Conservation (phyloP, 92 coral and sea anemone genomes). For the Isaurus tuberculatus region DNA sequence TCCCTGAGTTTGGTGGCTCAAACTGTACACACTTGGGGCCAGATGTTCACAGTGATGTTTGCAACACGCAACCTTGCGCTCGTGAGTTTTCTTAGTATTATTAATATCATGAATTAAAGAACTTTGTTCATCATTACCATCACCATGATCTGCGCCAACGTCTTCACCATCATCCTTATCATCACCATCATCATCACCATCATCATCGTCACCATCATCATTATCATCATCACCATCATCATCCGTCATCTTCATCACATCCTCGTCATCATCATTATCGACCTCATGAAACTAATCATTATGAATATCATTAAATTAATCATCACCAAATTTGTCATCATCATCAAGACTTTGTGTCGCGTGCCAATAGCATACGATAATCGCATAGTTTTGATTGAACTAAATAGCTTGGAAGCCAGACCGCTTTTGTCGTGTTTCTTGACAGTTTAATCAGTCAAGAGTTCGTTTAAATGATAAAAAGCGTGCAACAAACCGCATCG, state of each 20-base stretch:
- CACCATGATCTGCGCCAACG: neutral
- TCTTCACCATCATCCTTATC: neutral
- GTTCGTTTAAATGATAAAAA: too few species aligned
- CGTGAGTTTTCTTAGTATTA: constrained; percentile 57
- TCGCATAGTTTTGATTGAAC: too few species aligned
- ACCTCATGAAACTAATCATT: neutral
- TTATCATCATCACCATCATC: neutral
- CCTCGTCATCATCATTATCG: too few species aligned
- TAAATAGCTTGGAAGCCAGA: too few species aligned
- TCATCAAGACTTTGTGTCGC: neutral
- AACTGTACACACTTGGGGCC: constrained; percentile 83
- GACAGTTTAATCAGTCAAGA: too few species aligned
- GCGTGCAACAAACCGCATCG: too few species aligned
- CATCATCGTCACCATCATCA: neutral
- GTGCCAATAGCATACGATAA: too few species aligned
- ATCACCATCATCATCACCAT: neutral
- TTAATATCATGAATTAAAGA: neutral
- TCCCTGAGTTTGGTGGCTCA: constrained; percentile 92
- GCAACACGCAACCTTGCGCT: constrained; percentile 91
- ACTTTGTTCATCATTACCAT: neutral
- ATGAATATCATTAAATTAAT: neutral
- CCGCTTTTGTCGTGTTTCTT: too few species aligned
- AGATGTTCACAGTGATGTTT: constrained; percentile 74
- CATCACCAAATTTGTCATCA: neutral
- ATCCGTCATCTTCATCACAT: neutral